Conservation (phyloP, 2,888 invertebrate genomes). For the Loripinus fragilis region DNA sequence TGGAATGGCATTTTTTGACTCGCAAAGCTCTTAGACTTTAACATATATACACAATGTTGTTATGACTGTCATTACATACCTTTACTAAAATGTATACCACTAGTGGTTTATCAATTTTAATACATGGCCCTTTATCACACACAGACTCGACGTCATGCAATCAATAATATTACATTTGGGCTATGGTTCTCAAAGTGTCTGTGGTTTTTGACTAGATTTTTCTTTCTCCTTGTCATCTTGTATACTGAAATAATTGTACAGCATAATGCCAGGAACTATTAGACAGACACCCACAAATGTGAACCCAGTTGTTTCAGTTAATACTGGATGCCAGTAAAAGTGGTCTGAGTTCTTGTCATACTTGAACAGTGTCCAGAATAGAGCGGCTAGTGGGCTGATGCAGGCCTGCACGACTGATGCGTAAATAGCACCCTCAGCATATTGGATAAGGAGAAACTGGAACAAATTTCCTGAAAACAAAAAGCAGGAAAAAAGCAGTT, state of each 20-base stretch:
- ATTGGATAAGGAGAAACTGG: slow-evolving; percentile 70
- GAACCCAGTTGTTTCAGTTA: slow-evolving; percentile 70
- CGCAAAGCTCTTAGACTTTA: no score
- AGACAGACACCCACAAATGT: slow-evolving; percentile 66
- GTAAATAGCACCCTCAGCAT: slow-evolving; percentile 74
- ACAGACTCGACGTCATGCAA: no score
- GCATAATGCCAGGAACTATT: slow-evolving; percentile 69
- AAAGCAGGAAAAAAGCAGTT: no score
- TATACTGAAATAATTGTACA: slow-evolving; percentile 70
- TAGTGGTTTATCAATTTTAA: no score
- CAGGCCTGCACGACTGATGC: slow-evolving; percentile 69
- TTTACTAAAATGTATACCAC: no score
- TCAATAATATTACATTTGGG: no score
- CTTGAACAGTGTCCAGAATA: slow-evolving; percentile 76
- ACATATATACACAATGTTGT: no score
- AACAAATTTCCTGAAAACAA: slow-evolving; percentile 66
- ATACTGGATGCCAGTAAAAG: slow-evolving; percentile 66
- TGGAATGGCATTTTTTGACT: no score
- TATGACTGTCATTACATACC: no score
- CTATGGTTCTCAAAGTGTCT: neutral
- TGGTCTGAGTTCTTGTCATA: slow-evolving; percentile 53
- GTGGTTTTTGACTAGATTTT: neutral
- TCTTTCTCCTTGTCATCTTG: slow-evolving; percentile 59
- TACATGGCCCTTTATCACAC: no score
- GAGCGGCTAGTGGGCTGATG: slow-evolving; percentile 66